Evolutionary conservation across 1,140 invertebrate genomes (phyloP), one percentile per base, ranked within the genome.

Genomic region (Pseudomyrmex cubaensis): DNA sequence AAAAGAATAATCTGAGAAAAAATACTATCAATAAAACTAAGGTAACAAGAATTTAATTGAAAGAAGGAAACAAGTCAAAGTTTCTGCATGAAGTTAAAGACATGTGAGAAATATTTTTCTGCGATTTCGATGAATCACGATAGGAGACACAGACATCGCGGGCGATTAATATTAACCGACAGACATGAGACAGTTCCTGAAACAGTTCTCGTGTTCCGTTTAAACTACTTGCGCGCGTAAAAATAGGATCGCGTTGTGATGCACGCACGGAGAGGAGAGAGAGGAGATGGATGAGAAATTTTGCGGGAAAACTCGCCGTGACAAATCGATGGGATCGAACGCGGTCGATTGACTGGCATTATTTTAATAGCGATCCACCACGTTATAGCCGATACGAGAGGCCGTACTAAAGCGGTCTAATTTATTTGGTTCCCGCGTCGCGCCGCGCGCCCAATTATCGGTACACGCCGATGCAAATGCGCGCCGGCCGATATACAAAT

Each of bases 381-480:
- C 20, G 50, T 66, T 83, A 63, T 52, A 67, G 74, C 12, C 66
- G 56, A 15, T 0, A 20, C 48, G 17, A 22, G 22, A 13, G 78
- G 44, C 20, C 7, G 57, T 54, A 73, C 35, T 54, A 12, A 15
- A 56, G 64, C 74, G 56, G 56, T 70, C 48, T 84, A 84, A 84
- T 84, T 84, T 84, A 84, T 84, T 63, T 80, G 64, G 20, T 56
- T 35, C 13, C 20, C 66, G 83, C 73, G 54, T 35, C 54, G 56
- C 44, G 59, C 44, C 73, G 17, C 61, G 57, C 63, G 22, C 50
- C 25, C 83, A 84, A 84, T 84, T 84, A 84, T 84, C 75, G 83
- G 46, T 70, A 80, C 64, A 80, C 64, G 64, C 56, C 50, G 62
- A 67, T 76, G 61, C 62, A 67, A 76, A 77, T 67, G 63, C 44